Conservation (phyloP, 2,888 invertebrate species). For the Horisme vitalbata region DNA sequence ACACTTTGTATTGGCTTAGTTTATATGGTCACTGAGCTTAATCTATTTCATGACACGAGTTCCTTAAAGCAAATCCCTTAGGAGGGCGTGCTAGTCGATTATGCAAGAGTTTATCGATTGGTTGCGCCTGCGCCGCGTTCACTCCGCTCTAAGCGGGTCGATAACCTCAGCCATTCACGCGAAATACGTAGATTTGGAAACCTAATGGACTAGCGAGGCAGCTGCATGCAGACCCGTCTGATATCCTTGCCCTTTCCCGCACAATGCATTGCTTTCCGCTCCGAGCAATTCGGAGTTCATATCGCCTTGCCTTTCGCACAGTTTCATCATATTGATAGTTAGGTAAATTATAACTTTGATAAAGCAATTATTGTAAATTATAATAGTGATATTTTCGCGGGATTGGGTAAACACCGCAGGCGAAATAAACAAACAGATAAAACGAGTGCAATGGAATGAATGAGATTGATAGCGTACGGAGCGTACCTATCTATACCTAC, state of each 20-base stretch:
- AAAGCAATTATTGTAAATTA: constrained; percentile 20
- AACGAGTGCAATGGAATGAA: constrained; percentile 11
- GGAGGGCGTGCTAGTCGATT: constrained; percentile 66
- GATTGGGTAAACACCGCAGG: constrained; percentile 16
- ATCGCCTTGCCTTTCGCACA: constrained; percentile 29
- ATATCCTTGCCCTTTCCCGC: constrained; percentile 47
- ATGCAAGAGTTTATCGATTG: constrained; percentile 73
- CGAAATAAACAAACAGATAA: constrained; percentile 16
- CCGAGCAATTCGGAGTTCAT: constrained; percentile 24
- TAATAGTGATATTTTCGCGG: constrained; percentile 16
- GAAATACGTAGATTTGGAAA: constrained; percentile 64
- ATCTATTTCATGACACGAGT: constrained; percentile 39
- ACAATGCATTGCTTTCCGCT: constrained; percentile 37
- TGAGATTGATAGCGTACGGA: constrained; percentile 9
- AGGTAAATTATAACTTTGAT: constrained; percentile 21
- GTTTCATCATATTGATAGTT: constrained; percentile 28
- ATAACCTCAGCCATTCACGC: constrained; percentile 69
- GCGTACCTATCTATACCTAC: too few relatives aligned
- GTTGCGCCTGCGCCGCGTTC: constrained; percentile 65
- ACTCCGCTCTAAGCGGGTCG: constrained; percentile 65
- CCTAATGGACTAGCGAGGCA: constrained; percentile 45
- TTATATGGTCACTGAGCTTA: constrained; percentile 32
- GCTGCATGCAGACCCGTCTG: constrained; percentile 52
- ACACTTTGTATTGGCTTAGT: constrained; percentile 36
- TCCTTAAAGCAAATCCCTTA: constrained; percentile 60